Evolutionary conservation across 2,888 invertebrate species (phyloP).

Genomic region (Dyspetes luteomarginatus): DNA sequence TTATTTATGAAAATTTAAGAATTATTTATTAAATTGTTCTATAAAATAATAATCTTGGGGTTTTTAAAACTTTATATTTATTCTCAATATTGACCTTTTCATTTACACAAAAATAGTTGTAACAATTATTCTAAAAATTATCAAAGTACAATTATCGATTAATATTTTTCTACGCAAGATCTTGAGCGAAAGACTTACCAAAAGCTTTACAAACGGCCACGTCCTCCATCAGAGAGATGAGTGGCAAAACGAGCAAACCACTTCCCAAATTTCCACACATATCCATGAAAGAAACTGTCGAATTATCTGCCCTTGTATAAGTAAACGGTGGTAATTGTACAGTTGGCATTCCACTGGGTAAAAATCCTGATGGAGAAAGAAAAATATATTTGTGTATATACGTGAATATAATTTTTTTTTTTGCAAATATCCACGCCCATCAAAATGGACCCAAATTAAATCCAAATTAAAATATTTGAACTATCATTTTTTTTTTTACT

Average conservation of each 20-base stretch:
- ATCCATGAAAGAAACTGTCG: constrained; percentile 86
- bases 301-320: constrained; percentile 86
- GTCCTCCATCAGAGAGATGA: constrained; percentile 94
- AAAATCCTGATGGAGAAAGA: constrained; percentile 84
- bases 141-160: not conserved
- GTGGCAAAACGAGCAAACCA: constrained; percentile 93
- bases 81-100: constrained; percentile 1
- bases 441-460: too few relatives aligned
- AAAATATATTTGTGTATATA: not conserved
- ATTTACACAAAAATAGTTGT: not conserved
- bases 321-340: constrained; percentile 88
- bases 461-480: too few relatives aligned
- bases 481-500: constrained; percentile 2
- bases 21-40: not conserved
- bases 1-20: too few relatives aligned
- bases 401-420: not conserved
- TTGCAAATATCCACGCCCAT: not conserved
- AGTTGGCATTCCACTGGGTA: constrained; percentile 90
- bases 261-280: constrained; percentile 93
- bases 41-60: not conserved
- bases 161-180: not conserved
- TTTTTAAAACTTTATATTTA: constrained; percentile 15
- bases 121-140: not conserved
- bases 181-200: constrained; percentile 85
- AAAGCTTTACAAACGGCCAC: constrained; percentile 98